Conservation (phyloP, 2,113 vertebrate species). For the Axis porcinus region DNA sequence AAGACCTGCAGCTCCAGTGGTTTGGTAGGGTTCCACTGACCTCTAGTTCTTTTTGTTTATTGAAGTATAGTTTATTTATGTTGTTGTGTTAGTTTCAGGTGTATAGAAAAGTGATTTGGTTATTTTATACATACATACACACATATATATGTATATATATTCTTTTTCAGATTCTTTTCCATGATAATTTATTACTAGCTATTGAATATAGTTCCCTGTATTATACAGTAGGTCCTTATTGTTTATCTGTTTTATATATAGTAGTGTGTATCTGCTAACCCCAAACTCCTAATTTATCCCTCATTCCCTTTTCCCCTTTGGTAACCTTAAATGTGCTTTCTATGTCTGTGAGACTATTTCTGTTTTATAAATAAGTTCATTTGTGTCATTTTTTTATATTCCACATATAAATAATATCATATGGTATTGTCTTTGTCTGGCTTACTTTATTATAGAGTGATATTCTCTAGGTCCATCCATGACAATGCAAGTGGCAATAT, state of each 20-base stretch:
- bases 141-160: background rate
- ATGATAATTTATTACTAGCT: background rate
- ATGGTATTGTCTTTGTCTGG: background rate
- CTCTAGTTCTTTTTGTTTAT: background rate
- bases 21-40: background rate
- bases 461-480: background rate
- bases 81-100: background rate
- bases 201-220: background rate
- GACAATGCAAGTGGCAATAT: background rate
- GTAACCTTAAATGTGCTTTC: background rate
- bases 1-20: background rate
- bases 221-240: background rate
- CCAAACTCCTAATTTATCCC: background rate
- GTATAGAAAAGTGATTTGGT: background rate
- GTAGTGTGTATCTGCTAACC: background rate
- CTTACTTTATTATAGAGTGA: background rate
- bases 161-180: background rate
- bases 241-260: background rate
- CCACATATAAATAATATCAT: background rate
- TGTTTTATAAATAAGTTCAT: background rate
- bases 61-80: background rate
- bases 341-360: background rate
- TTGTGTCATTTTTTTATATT: background rate
- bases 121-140: background rate
- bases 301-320: background rate